Conservation (phyloP, 2,888 invertebrate species). For the Diplazon laetatorius region DNA sequence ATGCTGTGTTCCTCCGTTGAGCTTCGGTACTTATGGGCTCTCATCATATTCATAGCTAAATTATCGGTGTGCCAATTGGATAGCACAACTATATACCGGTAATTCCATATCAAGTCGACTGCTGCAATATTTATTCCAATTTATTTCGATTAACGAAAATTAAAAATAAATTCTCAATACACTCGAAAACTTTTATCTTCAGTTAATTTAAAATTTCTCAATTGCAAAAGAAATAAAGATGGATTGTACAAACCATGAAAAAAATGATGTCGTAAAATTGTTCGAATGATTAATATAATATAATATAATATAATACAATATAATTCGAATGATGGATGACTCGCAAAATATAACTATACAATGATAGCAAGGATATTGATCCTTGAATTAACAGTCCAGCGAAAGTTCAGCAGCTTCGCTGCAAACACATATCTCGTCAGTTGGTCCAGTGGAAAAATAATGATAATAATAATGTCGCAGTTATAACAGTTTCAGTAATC, state of each 20-base stretch:
- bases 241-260: too few species aligned
- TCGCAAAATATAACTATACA: too few species aligned
- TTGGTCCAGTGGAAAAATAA: slow-evolving; percentile 24
- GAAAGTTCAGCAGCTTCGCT: not conserved
- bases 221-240: not conserved
- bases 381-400: not conserved
- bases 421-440: not conserved
- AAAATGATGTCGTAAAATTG: too few species aligned
- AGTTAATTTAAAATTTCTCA: not conserved
- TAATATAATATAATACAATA: too few species aligned
- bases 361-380: not conserved
- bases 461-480: not conserved
- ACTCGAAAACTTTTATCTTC: not conserved
- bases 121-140: not conserved
- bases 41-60: slow-evolving; percentile 54
- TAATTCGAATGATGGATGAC: too few species aligned
- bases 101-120: not conserved
- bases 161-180: not conserved
- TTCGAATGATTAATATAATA: too few species aligned
- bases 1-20: slow-evolving; percentile 26
- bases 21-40: slow-evolving; percentile 32
- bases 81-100: slow-evolving; percentile 7
- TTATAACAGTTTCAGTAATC: slow-evolving; percentile 45
- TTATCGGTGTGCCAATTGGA: slow-evolving; percentile 43
- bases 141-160: not conserved